A percentile compares a stretch with the other conserved stretches of the same genome.
Evolutionary conservation across 2,113 vertebrate species (phyloP).

Genomic region (Myrmecobius fasciatus): DNA sequence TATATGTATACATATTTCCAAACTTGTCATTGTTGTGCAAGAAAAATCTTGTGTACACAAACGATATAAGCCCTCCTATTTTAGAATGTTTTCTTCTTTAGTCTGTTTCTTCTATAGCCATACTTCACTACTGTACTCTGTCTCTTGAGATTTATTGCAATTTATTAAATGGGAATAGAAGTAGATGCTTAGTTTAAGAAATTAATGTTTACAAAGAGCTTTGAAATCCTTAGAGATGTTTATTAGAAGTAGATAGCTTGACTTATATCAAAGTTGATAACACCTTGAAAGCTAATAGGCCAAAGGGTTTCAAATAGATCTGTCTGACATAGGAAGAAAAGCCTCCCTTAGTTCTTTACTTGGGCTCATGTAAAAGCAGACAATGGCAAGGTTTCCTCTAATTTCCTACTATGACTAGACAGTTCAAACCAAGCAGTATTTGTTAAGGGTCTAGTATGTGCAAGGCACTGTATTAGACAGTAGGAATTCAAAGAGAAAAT

Average conservation of each 20-base stretch:
- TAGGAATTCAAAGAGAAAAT: neutral
- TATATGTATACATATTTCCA: too few species aligned
- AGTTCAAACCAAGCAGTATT: neutral
- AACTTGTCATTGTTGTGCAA: too few species aligned
- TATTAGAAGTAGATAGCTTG: neutral
- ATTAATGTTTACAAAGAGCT: conserved; percentile 36
- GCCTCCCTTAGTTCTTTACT: neutral
- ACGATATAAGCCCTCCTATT: neutral
- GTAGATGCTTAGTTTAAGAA: conserved; percentile 33
- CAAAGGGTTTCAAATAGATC: neutral
- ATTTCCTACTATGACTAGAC: neutral
- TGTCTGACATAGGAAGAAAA: neutral
- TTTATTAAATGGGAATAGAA: conserved; percentile 26
- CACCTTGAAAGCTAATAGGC: neutral
- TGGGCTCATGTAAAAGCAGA: neutral
- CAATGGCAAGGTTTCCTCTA: neutral
- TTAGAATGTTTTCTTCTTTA: neutral
- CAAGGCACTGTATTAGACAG: neutral
- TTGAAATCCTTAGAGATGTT: conserved; percentile 47
- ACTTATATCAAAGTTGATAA: neutral
- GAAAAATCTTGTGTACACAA: too few species aligned
- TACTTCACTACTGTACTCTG: neutral
- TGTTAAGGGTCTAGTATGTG: neutral
- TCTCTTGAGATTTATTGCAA: neutral
- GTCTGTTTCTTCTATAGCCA: neutral